Evolutionary conservation across 2,113 vertebrate species (phyloP).

Genomic region (Centrocercus urophasianus): DNA sequence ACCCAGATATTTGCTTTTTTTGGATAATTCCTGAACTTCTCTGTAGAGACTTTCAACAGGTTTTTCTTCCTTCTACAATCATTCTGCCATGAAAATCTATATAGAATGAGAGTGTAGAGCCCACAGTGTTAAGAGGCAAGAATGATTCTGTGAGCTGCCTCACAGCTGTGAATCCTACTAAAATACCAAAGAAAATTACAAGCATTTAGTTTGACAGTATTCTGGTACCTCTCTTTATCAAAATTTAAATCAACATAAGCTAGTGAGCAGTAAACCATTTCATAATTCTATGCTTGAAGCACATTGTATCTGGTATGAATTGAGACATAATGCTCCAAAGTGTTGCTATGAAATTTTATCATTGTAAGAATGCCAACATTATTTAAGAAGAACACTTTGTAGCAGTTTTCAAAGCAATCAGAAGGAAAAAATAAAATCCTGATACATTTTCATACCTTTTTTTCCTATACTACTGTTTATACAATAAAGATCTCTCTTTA

Average conservation of each 20-base stretch:
- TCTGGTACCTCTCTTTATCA: background rate
- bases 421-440: constrained; percentile 12
- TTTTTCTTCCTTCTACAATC: no score
- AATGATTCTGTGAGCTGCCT: no score
- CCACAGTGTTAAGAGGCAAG: no score
- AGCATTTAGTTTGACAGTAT: background rate
- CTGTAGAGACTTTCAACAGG: no score
- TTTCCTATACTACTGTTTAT: constrained; percentile 29
- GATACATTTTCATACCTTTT: background rate
- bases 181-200: background rate
- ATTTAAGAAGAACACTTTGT: background rate
- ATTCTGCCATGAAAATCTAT: no score
- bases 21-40: no score
- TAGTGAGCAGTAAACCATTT: background rate
- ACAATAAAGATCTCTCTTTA: constrained; percentile 9
- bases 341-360: background rate
- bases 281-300: background rate
- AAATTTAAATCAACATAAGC: background rate
- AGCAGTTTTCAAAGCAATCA: constrained; percentile 10
- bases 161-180: background rate
- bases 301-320: background rate
- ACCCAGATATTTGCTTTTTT: no score
- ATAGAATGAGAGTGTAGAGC: no score
- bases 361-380: background rate
- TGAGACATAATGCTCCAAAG: background rate